A percentile compares a stretch with the other conserved stretches of the same genome.
Conservation (phyloP, 2,113 vertebrate species). For the Chroicocephalus ridibundus region DNA sequence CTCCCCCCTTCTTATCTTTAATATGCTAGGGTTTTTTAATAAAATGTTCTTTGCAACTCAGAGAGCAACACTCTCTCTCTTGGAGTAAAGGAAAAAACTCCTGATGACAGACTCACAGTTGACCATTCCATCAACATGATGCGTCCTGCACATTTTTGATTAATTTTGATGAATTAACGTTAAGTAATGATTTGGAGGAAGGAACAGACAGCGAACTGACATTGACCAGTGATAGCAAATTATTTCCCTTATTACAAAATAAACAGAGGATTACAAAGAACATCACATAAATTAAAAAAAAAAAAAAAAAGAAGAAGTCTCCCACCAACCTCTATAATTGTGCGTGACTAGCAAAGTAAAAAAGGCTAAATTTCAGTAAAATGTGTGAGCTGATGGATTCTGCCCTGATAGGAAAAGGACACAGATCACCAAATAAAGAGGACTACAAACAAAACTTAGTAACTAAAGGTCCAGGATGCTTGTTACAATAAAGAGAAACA, state of each 20-base stretch:
- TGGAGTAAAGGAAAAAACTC: not conserved
- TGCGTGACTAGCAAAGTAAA: not conserved
- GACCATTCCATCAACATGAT: not conserved
- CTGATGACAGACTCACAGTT: not conserved
- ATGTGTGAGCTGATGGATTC: not conserved
- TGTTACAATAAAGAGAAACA: not conserved
- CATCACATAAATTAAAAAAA: not conserved
- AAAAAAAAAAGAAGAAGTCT: not conserved
- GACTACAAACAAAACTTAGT: not conserved
- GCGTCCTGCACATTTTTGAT: not conserved
- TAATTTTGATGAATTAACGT: not conserved
- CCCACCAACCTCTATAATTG: not conserved
- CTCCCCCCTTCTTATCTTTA: not conserved
- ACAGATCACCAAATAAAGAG: not conserved
- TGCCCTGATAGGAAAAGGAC: not conserved
- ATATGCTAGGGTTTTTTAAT: not conserved
- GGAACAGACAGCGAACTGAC: not conserved
- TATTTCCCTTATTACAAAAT: not conserved
- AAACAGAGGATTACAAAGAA: not conserved
- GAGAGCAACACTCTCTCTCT: not conserved
- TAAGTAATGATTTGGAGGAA: not conserved
- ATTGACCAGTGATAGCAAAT: not conserved
- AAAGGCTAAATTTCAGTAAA: not conserved
- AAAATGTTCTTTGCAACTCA: not conserved
- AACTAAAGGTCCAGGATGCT: not conserved